Base-by-base conservation (phyloP, 2,888 invertebrate species). In the Hydrotaea diabolus region DNA sequence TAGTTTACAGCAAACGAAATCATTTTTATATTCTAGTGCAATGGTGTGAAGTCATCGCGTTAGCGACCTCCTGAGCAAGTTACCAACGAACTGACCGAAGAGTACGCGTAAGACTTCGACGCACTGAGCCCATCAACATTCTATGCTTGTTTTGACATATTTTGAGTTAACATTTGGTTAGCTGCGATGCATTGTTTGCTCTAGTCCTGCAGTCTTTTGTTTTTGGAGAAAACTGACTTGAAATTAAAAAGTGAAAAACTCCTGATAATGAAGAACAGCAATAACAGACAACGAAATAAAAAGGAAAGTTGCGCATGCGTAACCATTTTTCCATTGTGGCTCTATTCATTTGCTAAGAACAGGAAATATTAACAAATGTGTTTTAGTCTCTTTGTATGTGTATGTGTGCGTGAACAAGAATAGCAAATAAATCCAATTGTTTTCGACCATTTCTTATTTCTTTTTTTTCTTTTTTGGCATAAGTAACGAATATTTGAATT, bases 221-320 rank as follows among this genome's bases (percentile, higher is more conserved):
- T 15, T 66, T 77, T 71, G 23, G 26, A 15, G 49, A 59, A 64
- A 59, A 77, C 69, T 85, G 85, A 85, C 85, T 85, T 80, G 76
- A 74, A 82, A 82, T 82, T 85, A 82, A 85, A 85, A 85, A 85
- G 82, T 82, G 82, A 82, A 82, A 66, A 74, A 79, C 62, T 43
- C 59, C n/a, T 49, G 69, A 64, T 73, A 80, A 76, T 62, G n/a
- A 75, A 15, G 21, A 77, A 66, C 53, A 2, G 31, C 31, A 2
- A n/a, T n/a, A 21, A 66, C 17, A 75, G 13, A 13, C 31, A 39
- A 43, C 17, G 74, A 73, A 76, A 69, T 11, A 23, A 0, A 69
- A 69, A 69, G 46, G 46, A 23, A 69, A 46, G 76, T 81, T 85
- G 62, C 81, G 73, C 81, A 79, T 77, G 78, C 81, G 73, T 74